Base-by-base conservation (phyloP, 2,888 invertebrate genomes). In the Monoplex corrugatus region DNA sequence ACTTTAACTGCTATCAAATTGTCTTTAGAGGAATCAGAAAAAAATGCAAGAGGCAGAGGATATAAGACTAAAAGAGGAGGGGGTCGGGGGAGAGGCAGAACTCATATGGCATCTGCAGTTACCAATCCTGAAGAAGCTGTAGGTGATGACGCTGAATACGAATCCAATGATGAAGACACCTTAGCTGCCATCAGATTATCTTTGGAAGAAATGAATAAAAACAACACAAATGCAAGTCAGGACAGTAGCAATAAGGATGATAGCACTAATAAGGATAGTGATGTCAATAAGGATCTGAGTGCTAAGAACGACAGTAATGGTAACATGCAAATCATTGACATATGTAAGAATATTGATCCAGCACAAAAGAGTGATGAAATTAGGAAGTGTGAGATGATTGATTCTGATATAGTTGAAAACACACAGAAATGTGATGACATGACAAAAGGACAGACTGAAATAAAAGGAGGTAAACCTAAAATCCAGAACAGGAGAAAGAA, bases 91-190 rank as follows among this genome's bases (percentile, higher is more conserved):
- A 57, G 43, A 38, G 6, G 45, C 57, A 45, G 38, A 38, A 19
- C 32, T 5, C 35, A 35, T 19, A 16, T 23, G 13, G 50, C 19
- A 0, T 5, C 84, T 84, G 40, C 32, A 5, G 1, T 57, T 45
- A 38, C 16, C 5, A 32, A 32, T 32, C 23, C 10, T 57, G 84
- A 19, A 68, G 68, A 6, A 68, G n/a, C 68, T 57, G 16, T 23
- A 57, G 57, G 57, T 28, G 68, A 38, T 57, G 23, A 57, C 6
- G 38, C 35, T 23, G 43, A 43, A 19, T 57, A 57, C 38, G 84
- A 45, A 19, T 84, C 84, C 45, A 38, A 84, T 38, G 84, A 84
- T 50, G 84, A 84, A 28, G 84, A 84, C n/a, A 84, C 57, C 32
- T 10, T 38, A 28, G 57, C 57, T 23, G 84, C 84, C 57, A 84